phyloP scores from a whole-genome alignment of 2,888 invertebrate genomes.

The Drosophila melanosoma region DNA sequence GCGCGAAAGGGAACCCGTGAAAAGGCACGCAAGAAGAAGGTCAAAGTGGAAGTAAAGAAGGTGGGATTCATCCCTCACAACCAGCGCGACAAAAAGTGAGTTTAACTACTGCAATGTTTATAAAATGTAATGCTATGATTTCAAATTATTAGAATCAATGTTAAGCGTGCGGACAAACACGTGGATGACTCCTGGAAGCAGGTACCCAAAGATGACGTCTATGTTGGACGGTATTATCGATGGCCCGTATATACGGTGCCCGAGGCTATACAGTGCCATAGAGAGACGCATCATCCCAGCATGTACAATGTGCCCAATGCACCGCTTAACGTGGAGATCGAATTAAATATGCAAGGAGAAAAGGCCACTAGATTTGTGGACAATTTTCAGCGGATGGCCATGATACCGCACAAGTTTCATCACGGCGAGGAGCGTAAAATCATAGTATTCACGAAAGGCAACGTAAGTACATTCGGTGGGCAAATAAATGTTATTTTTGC shows the following conservation, averaged over 20 bases:
- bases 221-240: slow-evolving; percentile 86
- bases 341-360: slow-evolving; percentile 90
- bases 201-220: slow-evolving; percentile 89
- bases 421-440: slow-evolving; percentile 89
- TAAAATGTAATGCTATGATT: background rate
- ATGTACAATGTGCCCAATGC: slow-evolving; percentile 92
- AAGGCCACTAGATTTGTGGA: slow-evolving; percentile 88
- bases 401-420: slow-evolving; percentile 89
- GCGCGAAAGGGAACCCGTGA: slow-evolving; percentile 94
- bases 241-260: slow-evolving; percentile 88
- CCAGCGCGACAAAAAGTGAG: slow-evolving; percentile 87
- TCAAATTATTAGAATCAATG: slow-evolving; percentile 81
- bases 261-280: slow-evolving; percentile 91
- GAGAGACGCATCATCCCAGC: slow-evolving; percentile 93
- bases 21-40: slow-evolving; percentile 90
- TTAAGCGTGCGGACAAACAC: slow-evolving; percentile 86
- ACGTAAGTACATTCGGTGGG: slow-evolving; percentile 77
- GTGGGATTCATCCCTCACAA: slow-evolving; percentile 91
- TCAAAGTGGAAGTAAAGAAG: slow-evolving; percentile 91
- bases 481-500: background rate
- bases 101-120: background rate
- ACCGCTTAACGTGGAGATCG: slow-evolving; percentile 89
- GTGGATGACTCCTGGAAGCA: slow-evolving; percentile 87
- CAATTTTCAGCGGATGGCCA: slow-evolving; percentile 88
- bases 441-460: slow-evolving; percentile 90